phyloP scores from a whole-genome alignment of 2,113 vertebrate genomes.

The Anser brachyrhynchus region DNA sequence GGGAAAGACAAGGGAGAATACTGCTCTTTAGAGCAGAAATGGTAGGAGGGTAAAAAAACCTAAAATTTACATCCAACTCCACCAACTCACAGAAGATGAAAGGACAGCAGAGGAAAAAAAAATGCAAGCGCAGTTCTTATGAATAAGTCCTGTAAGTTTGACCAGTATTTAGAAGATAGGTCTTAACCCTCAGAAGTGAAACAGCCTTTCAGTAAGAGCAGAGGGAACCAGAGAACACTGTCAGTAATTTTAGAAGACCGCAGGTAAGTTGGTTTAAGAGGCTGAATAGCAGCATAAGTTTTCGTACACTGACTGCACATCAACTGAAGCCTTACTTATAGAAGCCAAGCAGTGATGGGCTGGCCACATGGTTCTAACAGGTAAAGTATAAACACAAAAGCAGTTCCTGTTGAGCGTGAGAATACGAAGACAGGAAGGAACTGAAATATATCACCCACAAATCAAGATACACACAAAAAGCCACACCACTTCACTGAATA shows the following conservation, averaged over 20 bases:
- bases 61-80: not conserved
- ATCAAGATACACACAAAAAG: not conserved
- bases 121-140: rapidly evolving
- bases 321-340: not conserved
- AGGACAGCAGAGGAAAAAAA: not conserved
- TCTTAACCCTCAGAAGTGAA: not conserved
- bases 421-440: not conserved
- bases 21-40: not conserved
- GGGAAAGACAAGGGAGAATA: not conserved
- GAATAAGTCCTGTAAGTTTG: not conserved
- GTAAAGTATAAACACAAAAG: not conserved
- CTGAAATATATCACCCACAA: not conserved
- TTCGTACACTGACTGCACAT: not conserved
- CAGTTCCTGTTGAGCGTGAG: not conserved
- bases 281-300: not conserved
- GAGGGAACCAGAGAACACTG: not conserved
- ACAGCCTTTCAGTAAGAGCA: not conserved
- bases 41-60: not conserved
- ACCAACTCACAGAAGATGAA: not conserved
- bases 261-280: not conserved
- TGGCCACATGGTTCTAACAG: not conserved
- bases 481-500: not conserved
- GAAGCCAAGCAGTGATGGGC: not conserved
- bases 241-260: not conserved
- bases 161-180: not conserved